phyloP scores from a whole-genome alignment of 2,888 invertebrate genomes.

The Phyllotreta cruciferae region DNA sequence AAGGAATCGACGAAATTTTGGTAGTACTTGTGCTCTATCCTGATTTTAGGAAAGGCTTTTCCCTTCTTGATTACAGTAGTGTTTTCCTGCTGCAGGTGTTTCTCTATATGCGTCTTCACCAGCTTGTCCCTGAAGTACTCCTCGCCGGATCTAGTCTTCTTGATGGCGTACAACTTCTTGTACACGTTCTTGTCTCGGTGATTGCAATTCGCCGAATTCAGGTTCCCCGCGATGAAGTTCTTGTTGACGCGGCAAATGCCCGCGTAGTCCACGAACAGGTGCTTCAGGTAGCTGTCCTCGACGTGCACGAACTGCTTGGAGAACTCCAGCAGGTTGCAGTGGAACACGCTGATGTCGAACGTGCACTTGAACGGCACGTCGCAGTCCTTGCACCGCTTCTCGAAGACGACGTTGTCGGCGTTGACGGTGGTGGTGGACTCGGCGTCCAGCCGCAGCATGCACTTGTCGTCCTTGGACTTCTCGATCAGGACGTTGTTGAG shows the following conservation, averaged over 20 bases:
- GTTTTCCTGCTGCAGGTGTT: slow-evolving; percentile 1
- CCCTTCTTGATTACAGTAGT: background rate
- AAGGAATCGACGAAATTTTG: slow-evolving; percentile 10
- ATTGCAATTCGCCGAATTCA: slow-evolving; percentile 43
- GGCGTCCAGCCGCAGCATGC: slow-evolving; percentile 35
- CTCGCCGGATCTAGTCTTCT: slow-evolving; percentile 41
- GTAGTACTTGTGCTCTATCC: slow-evolving; percentile 9
- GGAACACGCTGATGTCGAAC: slow-evolving; percentile 39
- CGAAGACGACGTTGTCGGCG: slow-evolving; percentile 35
- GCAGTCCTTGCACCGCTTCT: slow-evolving; percentile 44
- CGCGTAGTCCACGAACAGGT: slow-evolving; percentile 42
- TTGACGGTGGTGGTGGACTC: slow-evolving; percentile 33
- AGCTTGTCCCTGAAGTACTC: slow-evolving; percentile 37
- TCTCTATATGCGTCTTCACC: slow-evolving; percentile 30
- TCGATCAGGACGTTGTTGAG: slow-evolving; percentile 35
- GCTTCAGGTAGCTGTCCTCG: slow-evolving; percentile 46
- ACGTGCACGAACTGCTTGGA: slow-evolving; percentile 39
- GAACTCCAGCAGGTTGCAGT: slow-evolving; percentile 29
- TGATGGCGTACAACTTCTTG: slow-evolving; percentile 42
- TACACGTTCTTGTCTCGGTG: slow-evolving; percentile 39
- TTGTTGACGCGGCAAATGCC: slow-evolving; percentile 44
- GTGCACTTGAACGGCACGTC: slow-evolving; percentile 32
- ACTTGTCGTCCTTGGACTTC: slow-evolving; percentile 23
- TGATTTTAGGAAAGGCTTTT: background rate
- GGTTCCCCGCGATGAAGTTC: slow-evolving; percentile 34